Conservation (phyloP, 2,113 vertebrate species). For the Falco punctatus region DNA sequence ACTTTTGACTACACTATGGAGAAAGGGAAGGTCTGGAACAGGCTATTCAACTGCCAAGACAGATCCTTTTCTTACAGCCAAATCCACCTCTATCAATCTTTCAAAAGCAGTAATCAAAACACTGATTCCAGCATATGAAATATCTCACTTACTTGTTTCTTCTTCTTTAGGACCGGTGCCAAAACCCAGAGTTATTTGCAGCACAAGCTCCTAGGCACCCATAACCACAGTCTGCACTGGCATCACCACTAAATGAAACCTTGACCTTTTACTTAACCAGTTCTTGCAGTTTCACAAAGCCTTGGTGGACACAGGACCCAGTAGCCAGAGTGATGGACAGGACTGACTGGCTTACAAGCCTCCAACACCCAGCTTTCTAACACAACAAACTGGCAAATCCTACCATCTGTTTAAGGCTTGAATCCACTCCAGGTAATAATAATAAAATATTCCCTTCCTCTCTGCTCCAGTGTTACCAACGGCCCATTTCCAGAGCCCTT, state of each 20-base stretch:
- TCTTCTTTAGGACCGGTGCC: background rate
- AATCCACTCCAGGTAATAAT: background rate
- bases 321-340: background rate
- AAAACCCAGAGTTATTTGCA: background rate
- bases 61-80: slow-evolving; percentile 26
- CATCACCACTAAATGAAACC: background rate
- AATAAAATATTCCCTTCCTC: background rate
- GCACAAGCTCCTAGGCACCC: background rate
- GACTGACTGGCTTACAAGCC: background rate
- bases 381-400: background rate
- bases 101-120: background rate
- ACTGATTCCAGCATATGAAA: background rate
- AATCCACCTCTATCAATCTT: background rate
- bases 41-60: background rate
- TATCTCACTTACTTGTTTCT: background rate
- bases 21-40: background rate
- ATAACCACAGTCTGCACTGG: background rate
- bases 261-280: background rate
- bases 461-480: background rate
- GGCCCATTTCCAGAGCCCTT: background rate
- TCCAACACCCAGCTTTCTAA: background rate
- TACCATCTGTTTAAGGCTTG: background rate
- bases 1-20: background rate
- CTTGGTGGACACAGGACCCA: background rate
- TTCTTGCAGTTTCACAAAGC: background rate